phyloP scores from a whole-genome alignment of 2,797 vertebrate genomes.

The Fistularia tabacaria region DNA sequence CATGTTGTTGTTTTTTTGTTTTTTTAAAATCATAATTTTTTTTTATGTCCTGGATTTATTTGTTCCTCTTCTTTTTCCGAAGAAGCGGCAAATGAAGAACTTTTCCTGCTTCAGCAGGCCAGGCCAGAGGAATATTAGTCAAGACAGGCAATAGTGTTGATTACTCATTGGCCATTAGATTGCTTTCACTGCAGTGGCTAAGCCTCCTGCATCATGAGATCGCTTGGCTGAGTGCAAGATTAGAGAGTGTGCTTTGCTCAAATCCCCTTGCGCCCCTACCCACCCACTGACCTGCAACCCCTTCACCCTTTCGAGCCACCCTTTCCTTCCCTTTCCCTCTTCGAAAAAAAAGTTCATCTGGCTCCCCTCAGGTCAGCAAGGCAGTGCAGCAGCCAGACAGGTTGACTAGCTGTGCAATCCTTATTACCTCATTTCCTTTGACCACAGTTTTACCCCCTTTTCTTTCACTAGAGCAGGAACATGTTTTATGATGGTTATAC shows the following conservation, averaged over 20 bases:
- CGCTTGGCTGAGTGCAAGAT: slow-evolving; percentile 79
- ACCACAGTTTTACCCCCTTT: slow-evolving; percentile 73
- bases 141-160: slow-evolving; percentile 84
- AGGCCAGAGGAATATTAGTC: slow-evolving; percentile 70
- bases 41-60: background rate
- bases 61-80: slow-evolving; percentile 18
- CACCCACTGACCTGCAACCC: slow-evolving; percentile 40
- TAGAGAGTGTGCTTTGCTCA: slow-evolving; percentile 76
- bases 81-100: slow-evolving; percentile 32
- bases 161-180: slow-evolving; percentile 85
- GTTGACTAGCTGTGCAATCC: slow-evolving; percentile 74
- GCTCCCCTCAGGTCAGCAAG: slow-evolving; percentile 67
- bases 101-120: slow-evolving; percentile 58
- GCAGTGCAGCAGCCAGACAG: slow-evolving; percentile 62
- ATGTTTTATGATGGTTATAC: slow-evolving; percentile 76
- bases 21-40: slow-evolving; percentile 22
- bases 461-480: slow-evolving; percentile 59
- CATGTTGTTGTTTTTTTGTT: slow-evolving; percentile 58
- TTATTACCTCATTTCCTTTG: slow-evolving; percentile 82
- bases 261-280: slow-evolving; percentile 56
- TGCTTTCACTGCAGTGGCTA: slow-evolving; percentile 79
- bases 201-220: slow-evolving; percentile 80
- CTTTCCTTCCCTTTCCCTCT: slow-evolving; percentile 47
- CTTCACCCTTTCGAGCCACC: slow-evolving; percentile 46
- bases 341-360: slow-evolving; percentile 56